These are phyloP conservation scores for Pteronura brasiliensis DNA, from an alignment of 2,113 vertebrate species.

Conservation along the genomic window DNA sequence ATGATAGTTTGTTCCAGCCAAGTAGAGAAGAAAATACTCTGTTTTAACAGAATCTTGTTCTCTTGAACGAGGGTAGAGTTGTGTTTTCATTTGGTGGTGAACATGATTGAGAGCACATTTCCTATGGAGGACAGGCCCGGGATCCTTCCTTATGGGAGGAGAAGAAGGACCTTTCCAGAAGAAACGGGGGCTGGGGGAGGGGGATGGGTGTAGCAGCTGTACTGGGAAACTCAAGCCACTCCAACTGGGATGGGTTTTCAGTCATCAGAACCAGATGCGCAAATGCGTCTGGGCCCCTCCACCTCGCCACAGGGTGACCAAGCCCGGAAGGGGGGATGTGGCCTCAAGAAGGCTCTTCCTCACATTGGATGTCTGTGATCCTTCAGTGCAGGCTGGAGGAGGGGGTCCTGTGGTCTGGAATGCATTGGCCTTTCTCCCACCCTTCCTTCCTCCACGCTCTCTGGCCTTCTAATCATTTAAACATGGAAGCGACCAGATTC, in stretches of 20 bases:
- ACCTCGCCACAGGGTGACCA: background rate
- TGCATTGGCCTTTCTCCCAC: accelerated
- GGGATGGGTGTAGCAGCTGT: background rate
- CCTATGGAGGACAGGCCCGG: background rate
- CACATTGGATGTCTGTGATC: background rate
- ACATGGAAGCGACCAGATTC: background rate
- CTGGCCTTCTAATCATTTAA: background rate
- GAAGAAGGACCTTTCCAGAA: background rate
- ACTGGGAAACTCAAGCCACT: background rate
- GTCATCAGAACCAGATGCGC: conserved; percentile 9
- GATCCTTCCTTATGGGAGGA: background rate
- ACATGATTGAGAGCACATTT: background rate
- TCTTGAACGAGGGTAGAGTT: background rate
- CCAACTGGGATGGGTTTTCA: background rate
- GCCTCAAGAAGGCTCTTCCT: background rate
- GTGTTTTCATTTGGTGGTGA: background rate
- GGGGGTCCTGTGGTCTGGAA: background rate
- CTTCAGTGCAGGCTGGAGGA: background rate
- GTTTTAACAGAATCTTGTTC: background rate
- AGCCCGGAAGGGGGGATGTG: background rate
- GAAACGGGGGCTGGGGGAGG: too few relatives aligned
- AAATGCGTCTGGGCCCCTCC: background rate
- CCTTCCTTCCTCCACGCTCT: background rate
- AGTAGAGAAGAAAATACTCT: background rate
- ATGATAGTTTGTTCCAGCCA: background rate